A percentile compares a stretch with the other conserved stretches of the same genome.
phyloP scores from a whole-genome alignment of 2,888 invertebrate species.

The Andrena trimmerana region DNA sequence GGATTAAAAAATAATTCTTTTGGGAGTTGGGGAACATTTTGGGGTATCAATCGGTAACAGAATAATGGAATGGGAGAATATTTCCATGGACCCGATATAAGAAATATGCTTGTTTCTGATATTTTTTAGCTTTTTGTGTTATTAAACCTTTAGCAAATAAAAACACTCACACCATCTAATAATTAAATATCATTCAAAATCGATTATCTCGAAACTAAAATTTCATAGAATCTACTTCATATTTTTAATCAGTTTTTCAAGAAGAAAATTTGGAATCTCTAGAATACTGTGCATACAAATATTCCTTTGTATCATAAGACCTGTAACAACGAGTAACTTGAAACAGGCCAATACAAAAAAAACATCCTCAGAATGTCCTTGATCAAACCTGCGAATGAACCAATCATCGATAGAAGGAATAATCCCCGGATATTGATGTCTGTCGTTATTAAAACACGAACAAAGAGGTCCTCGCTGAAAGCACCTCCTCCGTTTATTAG shows the following conservation, averaged over 20 bases:
- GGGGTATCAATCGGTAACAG: too few species aligned
- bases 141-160: too few species aligned
- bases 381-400: neutral
- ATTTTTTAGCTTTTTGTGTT: too few species aligned
- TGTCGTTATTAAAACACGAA: slow-evolving; percentile 16
- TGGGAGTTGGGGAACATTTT: too few species aligned
- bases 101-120: too few species aligned
- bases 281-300: neutral
- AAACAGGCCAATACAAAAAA: neutral
- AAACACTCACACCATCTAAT: too few species aligned
- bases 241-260: neutral
- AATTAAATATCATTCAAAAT: too few species aligned
- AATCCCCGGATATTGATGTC: slow-evolving; percentile 16
- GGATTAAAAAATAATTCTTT: too few species aligned
- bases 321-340: neutral
- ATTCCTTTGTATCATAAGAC: neutral
- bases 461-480: slow-evolving; percentile 21
- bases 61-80: too few species aligned
- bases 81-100: too few species aligned
- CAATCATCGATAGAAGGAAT: neutral
- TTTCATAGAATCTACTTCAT: too few species aligned
- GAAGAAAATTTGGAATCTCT: neutral
- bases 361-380: neutral
- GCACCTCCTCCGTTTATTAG: slow-evolving; percentile 52
- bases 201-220: too few species aligned